A percentile compares a stretch with the other conserved stretches of the same genome.
phyloP scores from a whole-genome alignment of 2,888 invertebrate genomes.

The Griposia aprilina region DNA sequence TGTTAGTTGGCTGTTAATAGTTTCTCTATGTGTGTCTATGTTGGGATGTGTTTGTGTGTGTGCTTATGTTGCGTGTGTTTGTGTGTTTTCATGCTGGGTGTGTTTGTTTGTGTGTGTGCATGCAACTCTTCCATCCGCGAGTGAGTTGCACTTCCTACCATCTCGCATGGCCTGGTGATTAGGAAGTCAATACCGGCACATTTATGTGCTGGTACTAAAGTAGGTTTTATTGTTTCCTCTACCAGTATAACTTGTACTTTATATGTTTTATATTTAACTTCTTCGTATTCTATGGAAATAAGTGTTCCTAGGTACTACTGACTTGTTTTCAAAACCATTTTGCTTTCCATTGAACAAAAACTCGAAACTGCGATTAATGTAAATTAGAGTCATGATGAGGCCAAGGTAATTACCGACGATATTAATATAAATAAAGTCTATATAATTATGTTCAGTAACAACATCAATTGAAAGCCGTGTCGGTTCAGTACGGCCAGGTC shows the following conservation, averaged over 20 bases:
- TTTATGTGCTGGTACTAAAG: conserved; percentile 23
- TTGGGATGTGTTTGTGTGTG: conserved; percentile 7
- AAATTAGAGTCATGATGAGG: conserved; percentile 30
- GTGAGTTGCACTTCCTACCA: conserved; percentile 63
- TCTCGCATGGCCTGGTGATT: conserved; percentile 39
- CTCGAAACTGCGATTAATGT: conserved; percentile 11
- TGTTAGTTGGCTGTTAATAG: neutral
- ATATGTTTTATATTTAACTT: conserved; percentile 9
- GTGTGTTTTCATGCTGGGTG: neutral
- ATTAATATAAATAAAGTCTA: conserved; percentile 27
- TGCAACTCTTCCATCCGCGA: conserved; percentile 44
- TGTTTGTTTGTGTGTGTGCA: conserved; percentile 21
- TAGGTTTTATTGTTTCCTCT: conserved; percentile 56
- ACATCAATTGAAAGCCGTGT: conserved; percentile 51
- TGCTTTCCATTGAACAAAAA: neutral
- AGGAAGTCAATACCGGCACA: conserved; percentile 52
- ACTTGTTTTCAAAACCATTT: neutral
- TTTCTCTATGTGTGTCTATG: conserved; percentile 8
- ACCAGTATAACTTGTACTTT: conserved; percentile 19
- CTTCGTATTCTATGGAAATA: too few relatives aligned
- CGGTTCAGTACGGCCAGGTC: conserved; percentile 50
- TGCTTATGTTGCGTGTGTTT: conserved; percentile 14
- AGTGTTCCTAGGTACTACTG: too few relatives aligned
- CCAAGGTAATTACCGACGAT: conserved; percentile 20
- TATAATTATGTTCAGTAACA: conserved; percentile 29